Evolutionary conservation across 2,888 invertebrate genomes (phyloP), one percentile per base, ranked within the genome.

Genomic region (Ichneumoninae sp.): DNA sequence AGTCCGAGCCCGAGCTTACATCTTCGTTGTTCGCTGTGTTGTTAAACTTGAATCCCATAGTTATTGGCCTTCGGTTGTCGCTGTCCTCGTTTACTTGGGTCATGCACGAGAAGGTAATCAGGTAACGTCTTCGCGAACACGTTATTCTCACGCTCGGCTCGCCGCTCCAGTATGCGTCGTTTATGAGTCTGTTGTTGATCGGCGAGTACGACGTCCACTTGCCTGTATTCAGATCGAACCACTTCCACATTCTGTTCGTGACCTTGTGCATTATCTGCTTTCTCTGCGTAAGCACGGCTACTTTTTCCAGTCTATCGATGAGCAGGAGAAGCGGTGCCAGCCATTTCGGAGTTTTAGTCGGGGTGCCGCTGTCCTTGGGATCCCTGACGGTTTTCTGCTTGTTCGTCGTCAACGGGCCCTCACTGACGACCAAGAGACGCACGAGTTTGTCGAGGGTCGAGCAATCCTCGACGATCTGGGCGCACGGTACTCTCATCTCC

Each of bases 11-110:
- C 0, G 90, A 88, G 10, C 89, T 89, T 3, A 89, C 90, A n/a
- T 91, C 91, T 50, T 91, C 91, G 68, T 88, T 87, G 80, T 81
- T 89, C 6, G 83, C 22, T 0, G 19, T n/a, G 33, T 57, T 80
- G 19, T 52, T 74, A 33, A 86, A 93, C 85, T 94, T 94, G 3
- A 96, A 93, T 0, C 95, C 95, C 93, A 97, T 95, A 88, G 97
- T 96, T 30, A 97, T 96, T 0, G 97, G 97, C 71, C 97, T 94
- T 88, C 97, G 95, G 89, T 97, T 97, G n/a, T 96, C 97, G 36
- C 97, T 97, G 88, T 97, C 97, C 91, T 97, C 97, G 92, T 97
- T 97, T 83, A 97, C 96, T 94, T 97, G 97, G 0, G 96, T 95
- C 97, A 97, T 97, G 78, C 96, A 96, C 47, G 95, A 96, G 90